Percentiles rank a stretch among this genome's conserved stretches.
Evolutionary conservation across 1,140 invertebrate species (phyloP).

Genomic region (Theocolax elegans): DNA sequence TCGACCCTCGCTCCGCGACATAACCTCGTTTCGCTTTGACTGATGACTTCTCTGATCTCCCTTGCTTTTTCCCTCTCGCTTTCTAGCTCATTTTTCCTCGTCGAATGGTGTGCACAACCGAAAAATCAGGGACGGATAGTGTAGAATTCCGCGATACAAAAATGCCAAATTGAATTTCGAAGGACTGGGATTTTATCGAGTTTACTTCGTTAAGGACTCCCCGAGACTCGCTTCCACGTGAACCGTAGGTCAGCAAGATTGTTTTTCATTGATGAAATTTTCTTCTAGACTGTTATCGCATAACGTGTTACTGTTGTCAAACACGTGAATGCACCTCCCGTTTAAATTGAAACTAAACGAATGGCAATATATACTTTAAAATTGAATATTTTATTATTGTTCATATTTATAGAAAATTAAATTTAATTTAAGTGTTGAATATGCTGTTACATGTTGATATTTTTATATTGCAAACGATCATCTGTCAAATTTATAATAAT

Average conservation of each 20-base stretch:
- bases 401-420: no score
- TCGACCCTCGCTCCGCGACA: slow-evolving; percentile 17
- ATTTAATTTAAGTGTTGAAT: no score
- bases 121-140: neutral
- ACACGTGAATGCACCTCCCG: no score
- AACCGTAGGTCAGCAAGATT: neutral
- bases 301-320: no score
- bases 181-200: neutral
- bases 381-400: no score
- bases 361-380: no score
- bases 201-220: slow-evolving; percentile 8
- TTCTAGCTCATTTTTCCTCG: slow-evolving; percentile 16
- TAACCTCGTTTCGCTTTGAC: slow-evolving; percentile 36
- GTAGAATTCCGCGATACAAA: slow-evolving; percentile 25
- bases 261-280: slow-evolving; percentile 9
- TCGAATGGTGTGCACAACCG: neutral
- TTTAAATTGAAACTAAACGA: no score
- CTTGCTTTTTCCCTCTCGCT: neutral
- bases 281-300: neutral
- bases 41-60: slow-evolving; percentile 9
- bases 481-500: no score
- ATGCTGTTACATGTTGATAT: no score
- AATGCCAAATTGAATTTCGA: slow-evolving; percentile 34
- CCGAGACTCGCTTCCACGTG: no score
- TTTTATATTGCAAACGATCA: no score